Evolutionary conservation across 2,888 invertebrate genomes (phyloP).

Genomic region (Allygus modestus): DNA sequence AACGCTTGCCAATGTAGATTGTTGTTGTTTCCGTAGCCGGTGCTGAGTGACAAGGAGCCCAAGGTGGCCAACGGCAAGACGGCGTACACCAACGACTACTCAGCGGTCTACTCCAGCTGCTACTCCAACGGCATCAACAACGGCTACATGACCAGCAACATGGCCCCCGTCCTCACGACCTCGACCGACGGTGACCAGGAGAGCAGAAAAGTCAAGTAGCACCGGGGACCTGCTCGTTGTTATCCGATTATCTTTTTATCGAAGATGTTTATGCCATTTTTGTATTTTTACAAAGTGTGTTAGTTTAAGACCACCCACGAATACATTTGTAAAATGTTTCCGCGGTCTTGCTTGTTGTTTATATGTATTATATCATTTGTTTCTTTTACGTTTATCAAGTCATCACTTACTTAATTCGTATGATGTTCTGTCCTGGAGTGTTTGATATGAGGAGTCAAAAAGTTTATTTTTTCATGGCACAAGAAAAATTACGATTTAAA

Average conservation of each 20-base stretch:
- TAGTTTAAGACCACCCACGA: conserved; percentile 17
- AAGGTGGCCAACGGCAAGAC: conserved; percentile 55
- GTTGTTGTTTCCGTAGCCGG: conserved; percentile 77
- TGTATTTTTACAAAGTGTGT: conserved; percentile 58
- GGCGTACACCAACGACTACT: conserved; percentile 62
- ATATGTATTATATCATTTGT: conserved; percentile 4
- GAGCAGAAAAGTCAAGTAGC: conserved; percentile 61
- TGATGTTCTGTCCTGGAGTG: not conserved
- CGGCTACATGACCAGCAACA: conserved; percentile 77
- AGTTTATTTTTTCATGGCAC: too few species aligned
- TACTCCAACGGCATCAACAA: conserved; percentile 81
- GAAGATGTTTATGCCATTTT: conserved; percentile 56
- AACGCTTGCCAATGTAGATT: too few species aligned
- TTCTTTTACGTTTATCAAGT: conserved; percentile 2
- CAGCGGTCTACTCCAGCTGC: conserved; percentile 74
- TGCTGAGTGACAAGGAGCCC: conserved; percentile 76
- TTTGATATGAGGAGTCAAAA: conserved; percentile 14
- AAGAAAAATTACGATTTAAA: too few species aligned
- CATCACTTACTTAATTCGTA: conserved; percentile 30
- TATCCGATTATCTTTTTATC: conserved; percentile 37
- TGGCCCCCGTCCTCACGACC: not conserved
- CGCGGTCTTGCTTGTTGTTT: conserved; percentile 23
- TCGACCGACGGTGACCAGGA: not conserved
- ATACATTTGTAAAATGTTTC: not conserved
- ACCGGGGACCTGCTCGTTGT: conserved; percentile 28